phyloP scores from a whole-genome alignment of 2,888 invertebrate species.

The Eupithecia subumbrata region DNA sequence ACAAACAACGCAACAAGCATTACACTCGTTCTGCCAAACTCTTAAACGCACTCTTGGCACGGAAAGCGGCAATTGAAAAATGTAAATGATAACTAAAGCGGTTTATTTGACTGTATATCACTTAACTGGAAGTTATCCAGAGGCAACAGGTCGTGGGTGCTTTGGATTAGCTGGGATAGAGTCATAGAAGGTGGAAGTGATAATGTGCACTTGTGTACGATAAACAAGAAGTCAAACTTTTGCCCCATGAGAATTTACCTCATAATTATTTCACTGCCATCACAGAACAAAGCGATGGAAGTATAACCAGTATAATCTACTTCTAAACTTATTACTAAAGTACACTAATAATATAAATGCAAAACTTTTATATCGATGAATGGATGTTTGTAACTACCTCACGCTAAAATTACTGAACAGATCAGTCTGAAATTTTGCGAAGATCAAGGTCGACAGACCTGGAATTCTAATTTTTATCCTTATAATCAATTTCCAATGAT shows the following conservation, averaged over 20 bases:
- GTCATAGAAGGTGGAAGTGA: slow-evolving; percentile 31
- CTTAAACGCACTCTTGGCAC: slow-evolving; percentile 68
- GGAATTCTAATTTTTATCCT: too few species aligned
- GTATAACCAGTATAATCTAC: not conserved
- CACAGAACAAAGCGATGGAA: not conserved
- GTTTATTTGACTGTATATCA: slow-evolving; percentile 72
- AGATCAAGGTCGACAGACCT: too few species aligned
- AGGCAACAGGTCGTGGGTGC: slow-evolving; percentile 46
- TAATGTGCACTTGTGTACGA: not conserved
- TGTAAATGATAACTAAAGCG: slow-evolving; percentile 80
- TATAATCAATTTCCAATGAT: too few species aligned
- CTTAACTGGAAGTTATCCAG: slow-evolving; percentile 48
- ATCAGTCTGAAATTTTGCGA: too few species aligned
- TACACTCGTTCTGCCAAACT: slow-evolving; percentile 33
- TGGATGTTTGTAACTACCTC: too few species aligned
- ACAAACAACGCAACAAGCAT: slow-evolving; percentile 31
- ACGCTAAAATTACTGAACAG: too few species aligned
- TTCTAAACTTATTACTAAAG: not conserved
- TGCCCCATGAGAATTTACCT: not conserved
- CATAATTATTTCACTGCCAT: not conserved
- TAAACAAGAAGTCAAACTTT: not conserved
- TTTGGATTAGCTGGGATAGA: slow-evolving; percentile 33
- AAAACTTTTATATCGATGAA: not conserved
- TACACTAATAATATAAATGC: too few species aligned
- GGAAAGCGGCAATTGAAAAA: slow-evolving; percentile 76